Conservation (phyloP, 2,797 vertebrate genomes). For the Potorous gilbertii region DNA sequence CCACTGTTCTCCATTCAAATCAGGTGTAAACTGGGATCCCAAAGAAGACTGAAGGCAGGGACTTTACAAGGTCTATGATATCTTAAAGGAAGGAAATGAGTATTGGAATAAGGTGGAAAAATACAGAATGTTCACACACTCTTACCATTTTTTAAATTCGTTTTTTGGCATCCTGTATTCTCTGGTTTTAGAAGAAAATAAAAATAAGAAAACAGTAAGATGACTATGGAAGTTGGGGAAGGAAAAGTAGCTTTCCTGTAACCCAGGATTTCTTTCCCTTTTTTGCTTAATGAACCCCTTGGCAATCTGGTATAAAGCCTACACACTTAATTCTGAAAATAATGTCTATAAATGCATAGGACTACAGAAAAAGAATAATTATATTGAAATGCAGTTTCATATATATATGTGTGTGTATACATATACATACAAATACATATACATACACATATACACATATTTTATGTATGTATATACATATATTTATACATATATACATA, state of each 20-base stretch:
- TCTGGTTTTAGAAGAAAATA: constrained; percentile 5
- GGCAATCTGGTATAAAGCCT: background rate
- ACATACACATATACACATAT: too few species aligned
- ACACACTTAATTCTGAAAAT: background rate
- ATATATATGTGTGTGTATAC: too few species aligned
- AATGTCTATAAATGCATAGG: background rate
- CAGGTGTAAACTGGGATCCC: constrained; percentile 30
- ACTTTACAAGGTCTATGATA: constrained; percentile 45
- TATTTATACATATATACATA: too few species aligned
- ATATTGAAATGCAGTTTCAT: background rate
- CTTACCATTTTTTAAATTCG: constrained; percentile 28
- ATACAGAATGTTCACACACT: background rate
- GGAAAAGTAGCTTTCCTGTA: background rate
- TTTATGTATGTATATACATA: too few species aligned
- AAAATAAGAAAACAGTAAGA: background rate
- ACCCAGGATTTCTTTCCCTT: background rate
- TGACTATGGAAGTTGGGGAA: background rate
- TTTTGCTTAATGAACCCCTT: background rate
- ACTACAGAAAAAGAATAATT: background rate
- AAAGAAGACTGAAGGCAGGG: constrained; percentile 2
- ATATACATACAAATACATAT: too few species aligned
- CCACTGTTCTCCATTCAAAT: constrained; percentile 29
- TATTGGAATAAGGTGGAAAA: constrained; percentile 8
- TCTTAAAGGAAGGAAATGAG: constrained; percentile 54
- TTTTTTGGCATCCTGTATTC: background rate